phyloP scores from a whole-genome alignment of 2,888 invertebrate genomes.

The Drosophila quinaria region DNA sequence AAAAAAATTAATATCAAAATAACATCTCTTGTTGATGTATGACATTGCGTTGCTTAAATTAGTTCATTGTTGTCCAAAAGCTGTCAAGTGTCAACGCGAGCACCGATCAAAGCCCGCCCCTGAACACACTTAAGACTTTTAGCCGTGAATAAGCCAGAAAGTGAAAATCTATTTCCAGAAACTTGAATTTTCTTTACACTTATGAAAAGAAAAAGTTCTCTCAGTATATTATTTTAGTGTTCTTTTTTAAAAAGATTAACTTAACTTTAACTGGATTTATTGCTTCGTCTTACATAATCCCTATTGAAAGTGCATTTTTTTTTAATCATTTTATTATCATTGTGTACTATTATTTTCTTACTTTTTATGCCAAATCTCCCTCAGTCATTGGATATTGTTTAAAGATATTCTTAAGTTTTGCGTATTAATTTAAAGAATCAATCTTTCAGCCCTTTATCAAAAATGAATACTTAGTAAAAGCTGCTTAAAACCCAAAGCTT shows the following conservation, averaged over 20 bases:
- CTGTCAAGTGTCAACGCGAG: slow-evolving; percentile 70
- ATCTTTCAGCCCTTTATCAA: not conserved
- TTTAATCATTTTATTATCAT: no score
- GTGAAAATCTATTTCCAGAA: slow-evolving; percentile 10
- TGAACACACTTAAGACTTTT: slow-evolving; percentile 22
- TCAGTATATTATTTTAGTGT: slow-evolving; percentile 5
- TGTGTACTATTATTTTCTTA: not conserved
- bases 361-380: no score
- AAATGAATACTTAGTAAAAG: not conserved
- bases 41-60: slow-evolving; percentile 71
- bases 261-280: not conserved
- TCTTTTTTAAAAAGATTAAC: not conserved
- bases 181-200: not conserved
- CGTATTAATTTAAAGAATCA: not conserved
- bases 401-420: not conserved
- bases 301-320: no score
- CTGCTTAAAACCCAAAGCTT: not conserved
- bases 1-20: slow-evolving; percentile 13
- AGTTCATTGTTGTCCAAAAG: slow-evolving; percentile 75
- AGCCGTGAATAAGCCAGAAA: slow-evolving; percentile 27
- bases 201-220: not conserved
- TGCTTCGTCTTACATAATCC: not conserved
- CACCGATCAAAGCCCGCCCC: not conserved
- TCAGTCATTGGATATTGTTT: not conserved
- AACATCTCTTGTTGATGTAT: slow-evolving; percentile 60